Evolutionary conservation across 2,888 invertebrate genomes (phyloP), one percentile per base, ranked within the genome.

Genomic region (Parasteatoda lunata): DNA sequence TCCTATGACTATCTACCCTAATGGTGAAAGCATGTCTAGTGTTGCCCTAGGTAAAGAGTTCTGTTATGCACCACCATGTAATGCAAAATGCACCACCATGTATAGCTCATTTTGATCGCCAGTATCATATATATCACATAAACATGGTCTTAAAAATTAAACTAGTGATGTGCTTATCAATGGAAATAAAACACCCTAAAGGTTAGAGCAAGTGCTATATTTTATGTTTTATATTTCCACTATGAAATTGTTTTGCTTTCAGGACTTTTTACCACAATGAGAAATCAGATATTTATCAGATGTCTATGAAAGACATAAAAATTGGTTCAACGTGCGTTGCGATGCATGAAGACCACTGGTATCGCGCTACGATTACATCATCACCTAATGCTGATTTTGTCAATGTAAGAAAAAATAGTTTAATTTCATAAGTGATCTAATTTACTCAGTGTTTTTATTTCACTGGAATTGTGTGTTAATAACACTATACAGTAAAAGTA

Each of bases 281-380:
- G 13, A 5, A 30, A 5, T 9, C 59, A 30, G 5, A 9, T 8
- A 75, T 45, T 6, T 84, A 78, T 49, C 68, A 64, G 59, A 75
- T 84, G 73, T 30, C 54, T 8, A 52, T 75, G 73, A 15, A 51
- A 68, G 73, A 84, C 51, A 69, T 84, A 30, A 8, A 11, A n/a
- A 54, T 84, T 51, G 84, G 84, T 13, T 52, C 84, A 45, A 51
- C 75, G 1, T 84, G 84, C 73, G 78, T 72, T 59, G 49, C 64
- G 49, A 9, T 49, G n/a, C 48, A 52, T 30, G 84, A 84, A 30
- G 4, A 64, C 4, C 59, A 73, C 2, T 84, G 78, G 78, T 84
- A 75, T 64, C 68, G 84, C 73, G 59, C 47, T 73, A 54, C 51
- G 7, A 75, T 84, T 54, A 9, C 65, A 69, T 54, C 69, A 54